Conservation (phyloP, 2,888 invertebrate species). For the Acleris laterana region DNA sequence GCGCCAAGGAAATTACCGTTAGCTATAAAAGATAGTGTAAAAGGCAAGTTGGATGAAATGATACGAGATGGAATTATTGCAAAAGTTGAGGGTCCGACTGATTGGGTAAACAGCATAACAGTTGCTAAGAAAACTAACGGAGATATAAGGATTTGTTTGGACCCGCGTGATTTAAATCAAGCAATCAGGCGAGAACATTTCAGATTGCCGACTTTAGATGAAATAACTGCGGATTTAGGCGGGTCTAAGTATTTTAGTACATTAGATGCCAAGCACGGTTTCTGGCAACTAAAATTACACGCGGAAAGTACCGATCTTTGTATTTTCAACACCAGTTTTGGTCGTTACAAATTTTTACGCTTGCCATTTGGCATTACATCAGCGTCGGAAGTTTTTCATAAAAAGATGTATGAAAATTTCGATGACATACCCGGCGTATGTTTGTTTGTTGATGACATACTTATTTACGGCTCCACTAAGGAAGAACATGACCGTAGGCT, state of each 20-base stretch:
- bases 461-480: constrained; percentile 3
- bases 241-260: constrained; percentile 35
- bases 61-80: too few relatives aligned
- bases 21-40: too few relatives aligned
- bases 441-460: constrained; percentile 11
- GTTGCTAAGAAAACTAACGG: too few relatives aligned
- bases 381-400: constrained; percentile 5
- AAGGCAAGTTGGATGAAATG: too few relatives aligned
- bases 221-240: constrained; percentile 33
- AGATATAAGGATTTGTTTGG: constrained; percentile 28
- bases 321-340: too few relatives aligned
- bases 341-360: not conserved
- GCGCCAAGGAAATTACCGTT: too few relatives aligned
- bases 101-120: too few relatives aligned
- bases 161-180: constrained; percentile 38
- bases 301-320: too few relatives aligned
- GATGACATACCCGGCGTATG: constrained; percentile 15
- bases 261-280: constrained; percentile 11
- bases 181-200: constrained; percentile 38
- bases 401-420: constrained; percentile 14
- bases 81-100: too few relatives aligned
- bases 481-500: constrained; percentile 3
- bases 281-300: too few relatives aligned
- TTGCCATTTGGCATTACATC: not conserved
- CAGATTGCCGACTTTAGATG: constrained; percentile 35